Evolutionary conservation across 2,888 invertebrate species (phyloP), one percentile per base, ranked within the genome.

Genomic region (Smittia sp.): DNA sequence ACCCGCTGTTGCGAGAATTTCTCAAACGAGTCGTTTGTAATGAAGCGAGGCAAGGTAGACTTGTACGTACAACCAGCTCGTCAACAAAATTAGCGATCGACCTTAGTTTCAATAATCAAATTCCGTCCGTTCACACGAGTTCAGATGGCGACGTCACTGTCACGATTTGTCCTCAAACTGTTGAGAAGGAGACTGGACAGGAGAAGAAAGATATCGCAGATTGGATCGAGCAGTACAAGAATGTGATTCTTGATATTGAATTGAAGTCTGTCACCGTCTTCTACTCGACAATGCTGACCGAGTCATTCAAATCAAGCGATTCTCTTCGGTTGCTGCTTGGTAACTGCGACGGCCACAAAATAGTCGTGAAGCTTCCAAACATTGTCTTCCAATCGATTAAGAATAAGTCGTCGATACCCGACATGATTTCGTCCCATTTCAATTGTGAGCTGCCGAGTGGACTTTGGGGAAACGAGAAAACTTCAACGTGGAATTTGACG

Each of bases 1-100:
- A 90, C 79, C 90, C 90, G 0, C 80, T 90, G n/a, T 79, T 90
- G 11, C 84, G 87, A 69, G 83, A 85, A 52, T 90, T 88, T 87
- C 79, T 90, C n/a, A 82, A 86, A 0, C 90, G 90, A 79, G 81
- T 81, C 73, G 18, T 65, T n/a, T 6, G 6, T 13, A 6, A 7
- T 20, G 15, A 72, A 11, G 58, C 11, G 25, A 58, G 38, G 18
- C 9, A 13, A 15, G 27, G 65, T 46, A 25, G 63, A 73, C 22
- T 63, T 62, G n/a, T 13, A n/a, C 22, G 73, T 9, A 65, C 52
- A 24, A 22, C 18, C 24, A 74, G 78, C 18, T 75, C 78, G 0
- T 80, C 78, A 13, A 77, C 79, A 1, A 79, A 78, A 73, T 77
- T 78, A 0, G 52, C 76, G 25, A 75, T 75, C 0, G 76, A 77